Evolutionary conservation across 2,888 invertebrate species (phyloP).

Genomic region (Conomelus anceps): DNA sequence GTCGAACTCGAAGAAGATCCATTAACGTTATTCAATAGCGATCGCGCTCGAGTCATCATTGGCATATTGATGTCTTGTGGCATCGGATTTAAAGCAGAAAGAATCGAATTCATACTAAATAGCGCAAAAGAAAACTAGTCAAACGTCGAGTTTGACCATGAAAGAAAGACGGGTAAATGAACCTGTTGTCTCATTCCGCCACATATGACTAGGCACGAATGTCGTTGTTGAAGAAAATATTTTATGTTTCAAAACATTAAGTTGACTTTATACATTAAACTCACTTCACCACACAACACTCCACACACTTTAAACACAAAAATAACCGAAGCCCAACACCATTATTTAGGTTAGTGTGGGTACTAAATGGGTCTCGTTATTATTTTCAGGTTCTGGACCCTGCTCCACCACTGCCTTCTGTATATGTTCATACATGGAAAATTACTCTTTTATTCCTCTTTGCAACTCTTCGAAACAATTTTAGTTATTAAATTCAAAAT

Average conservation of each 20-base stretch:
- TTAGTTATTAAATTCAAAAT: background rate
- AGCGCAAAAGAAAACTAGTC: constrained; percentile 3
- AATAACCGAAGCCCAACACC: background rate
- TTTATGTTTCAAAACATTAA: background rate
- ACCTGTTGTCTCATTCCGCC: constrained; percentile 12
- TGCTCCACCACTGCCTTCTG: background rate
- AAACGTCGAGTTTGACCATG: constrained; percentile 9
- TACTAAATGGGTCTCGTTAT: constrained; percentile 2
- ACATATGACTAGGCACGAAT: constrained; percentile 20
- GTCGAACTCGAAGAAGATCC: constrained; percentile 39
- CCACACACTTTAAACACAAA: background rate
- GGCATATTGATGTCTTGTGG: constrained; percentile 39
- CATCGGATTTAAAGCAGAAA: constrained; percentile 24
- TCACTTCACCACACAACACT: background rate
- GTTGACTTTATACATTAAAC: no score
- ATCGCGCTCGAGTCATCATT: constrained; percentile 42
- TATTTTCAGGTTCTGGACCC: constrained; percentile 17
- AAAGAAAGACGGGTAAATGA: background rate
- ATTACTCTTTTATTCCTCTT: background rate
- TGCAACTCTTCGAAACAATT: background rate
- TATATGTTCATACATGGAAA: background rate
- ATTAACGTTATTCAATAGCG: constrained; percentile 43
- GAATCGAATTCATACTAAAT: constrained; percentile 25
- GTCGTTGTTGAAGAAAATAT: constrained; percentile 15
- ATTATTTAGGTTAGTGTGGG: constrained; percentile 16